Percentiles rank a stretch among this genome's conserved stretches.
Evolutionary conservation across 2,888 invertebrate species (phyloP).

Genomic region (Dascillus cervinus): DNA sequence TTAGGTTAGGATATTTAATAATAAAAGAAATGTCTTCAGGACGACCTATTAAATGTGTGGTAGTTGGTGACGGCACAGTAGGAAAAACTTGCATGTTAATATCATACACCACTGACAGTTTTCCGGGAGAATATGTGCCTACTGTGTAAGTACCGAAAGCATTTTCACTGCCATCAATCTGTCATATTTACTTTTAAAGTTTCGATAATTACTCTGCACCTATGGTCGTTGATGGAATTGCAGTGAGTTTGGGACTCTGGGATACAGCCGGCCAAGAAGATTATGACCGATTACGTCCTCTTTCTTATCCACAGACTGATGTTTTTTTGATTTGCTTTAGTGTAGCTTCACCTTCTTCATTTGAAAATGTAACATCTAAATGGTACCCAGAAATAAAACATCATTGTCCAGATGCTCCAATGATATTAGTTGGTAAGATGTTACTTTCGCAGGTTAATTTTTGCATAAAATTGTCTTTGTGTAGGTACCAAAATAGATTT

Average conservation of each 20-base stretch:
- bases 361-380: slow-evolving; percentile 98
- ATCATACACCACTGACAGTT: slow-evolving; percentile 87
- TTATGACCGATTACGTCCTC: slow-evolving; percentile 90
- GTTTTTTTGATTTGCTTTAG: slow-evolving; percentile 99
- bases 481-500: slow-evolving; percentile 97
- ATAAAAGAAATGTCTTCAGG: slow-evolving; percentile 73
- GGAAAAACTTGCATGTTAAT: slow-evolving; percentile 93
- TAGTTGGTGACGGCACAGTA: slow-evolving; percentile 88
- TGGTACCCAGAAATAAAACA: slow-evolving; percentile 99
- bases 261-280: slow-evolving; percentile 98
- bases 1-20: slow-evolving; percentile 17
- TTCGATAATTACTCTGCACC: slow-evolving; percentile 99
- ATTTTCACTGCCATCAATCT: background rate
- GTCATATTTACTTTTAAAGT: background rate
- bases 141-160: slow-evolving; percentile 91
- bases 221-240: slow-evolving; percentile 96
- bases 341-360: slow-evolving; percentile 97
- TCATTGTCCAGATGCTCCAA: slow-evolving; percentile 98
- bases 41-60: slow-evolving; percentile 87
- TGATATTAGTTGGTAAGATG: slow-evolving; percentile 84
- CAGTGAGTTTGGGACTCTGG: slow-evolving; percentile 94
- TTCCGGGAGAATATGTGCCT: slow-evolving; percentile 91
- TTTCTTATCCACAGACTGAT: slow-evolving; percentile 98
- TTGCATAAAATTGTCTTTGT: too few species aligned
- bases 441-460: background rate